Evolutionary conservation across 35 echinoderm and acorn worm species (phyloP).

Genomic region (Heliocidaris tuberculata): DNA sequence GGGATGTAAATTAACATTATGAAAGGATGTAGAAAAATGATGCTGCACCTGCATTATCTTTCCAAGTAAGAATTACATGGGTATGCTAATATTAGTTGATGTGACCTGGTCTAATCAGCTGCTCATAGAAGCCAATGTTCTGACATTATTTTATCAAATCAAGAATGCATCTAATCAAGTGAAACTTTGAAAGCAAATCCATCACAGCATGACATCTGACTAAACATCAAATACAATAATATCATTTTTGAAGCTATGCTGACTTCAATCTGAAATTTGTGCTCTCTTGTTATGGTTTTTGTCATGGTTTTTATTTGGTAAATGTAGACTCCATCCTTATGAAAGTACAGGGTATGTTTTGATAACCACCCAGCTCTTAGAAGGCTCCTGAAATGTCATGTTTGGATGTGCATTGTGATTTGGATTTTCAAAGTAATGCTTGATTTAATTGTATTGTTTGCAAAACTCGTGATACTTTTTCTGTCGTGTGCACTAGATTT

Average conservation of each 20-base stretch:
- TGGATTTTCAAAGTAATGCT: background rate
- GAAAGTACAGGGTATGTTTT: background rate
- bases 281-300: background rate
- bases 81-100: background rate
- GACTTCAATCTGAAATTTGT: background rate
- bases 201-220: background rate
- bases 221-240: background rate
- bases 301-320: background rate
- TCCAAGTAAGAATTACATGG: no score
- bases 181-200: background rate
- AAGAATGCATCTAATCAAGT: background rate
- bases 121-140: background rate
- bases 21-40: no score
- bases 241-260: background rate
- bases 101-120: background rate
- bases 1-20: no score
- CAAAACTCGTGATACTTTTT: background rate
- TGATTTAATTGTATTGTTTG: conserved; percentile 19
- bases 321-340: background rate
- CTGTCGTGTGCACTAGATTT: background rate
- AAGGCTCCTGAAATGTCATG: background rate
- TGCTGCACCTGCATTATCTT: no score
- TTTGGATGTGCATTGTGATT: background rate
- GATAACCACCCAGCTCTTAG: background rate
- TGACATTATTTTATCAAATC: background rate